Conservation (phyloP, 2,113 vertebrate species). For the Jaculus jaculus region DNA sequence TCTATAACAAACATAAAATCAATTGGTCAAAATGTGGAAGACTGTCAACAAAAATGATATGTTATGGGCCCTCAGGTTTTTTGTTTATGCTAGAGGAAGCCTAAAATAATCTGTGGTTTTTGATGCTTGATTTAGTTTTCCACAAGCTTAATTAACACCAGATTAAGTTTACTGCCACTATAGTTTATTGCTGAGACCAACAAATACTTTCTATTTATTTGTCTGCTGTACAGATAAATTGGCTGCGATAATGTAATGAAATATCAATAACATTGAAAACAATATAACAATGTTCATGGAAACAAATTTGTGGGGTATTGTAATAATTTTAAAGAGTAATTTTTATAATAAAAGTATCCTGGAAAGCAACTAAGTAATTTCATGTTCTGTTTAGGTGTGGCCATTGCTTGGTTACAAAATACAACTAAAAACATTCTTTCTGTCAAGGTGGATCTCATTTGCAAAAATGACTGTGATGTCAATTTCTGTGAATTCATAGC, state of each 20-base stretch:
- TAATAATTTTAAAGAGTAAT: slow-evolving; percentile 11
- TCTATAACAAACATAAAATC: slow-evolving; percentile 74
- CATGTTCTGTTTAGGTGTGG: background rate
- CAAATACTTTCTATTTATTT: slow-evolving; percentile 84
- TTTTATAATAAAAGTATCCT: slow-evolving; percentile 38
- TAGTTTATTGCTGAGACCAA: slow-evolving; percentile 86
- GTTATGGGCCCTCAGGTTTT: slow-evolving; percentile 80
- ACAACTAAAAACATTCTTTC: slow-evolving; percentile 19
- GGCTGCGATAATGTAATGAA: slow-evolving; percentile 77
- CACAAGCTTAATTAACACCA: slow-evolving; percentile 91
- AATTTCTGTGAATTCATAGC: slow-evolving; percentile 9
- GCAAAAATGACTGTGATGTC: slow-evolving; percentile 16
- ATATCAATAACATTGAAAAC: slow-evolving; percentile 82
- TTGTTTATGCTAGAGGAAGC: slow-evolving; percentile 87
- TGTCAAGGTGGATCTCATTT: background rate
- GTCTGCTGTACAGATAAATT: slow-evolving; percentile 75
- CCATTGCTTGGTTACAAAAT: slow-evolving; percentile 19
- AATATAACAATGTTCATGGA: slow-evolving; percentile 60
- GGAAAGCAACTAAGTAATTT: slow-evolving; percentile 19
- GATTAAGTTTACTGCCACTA: slow-evolving; percentile 89
- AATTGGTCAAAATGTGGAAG: slow-evolving; percentile 81
- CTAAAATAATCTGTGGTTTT: slow-evolving; percentile 90
- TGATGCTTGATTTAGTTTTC: slow-evolving; percentile 95
- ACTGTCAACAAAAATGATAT: slow-evolving; percentile 88
- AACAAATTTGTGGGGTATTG: slow-evolving; percentile 51